Base-by-base conservation (phyloP, 2,113 vertebrate species). In the Prunella fulvescens region DNA sequence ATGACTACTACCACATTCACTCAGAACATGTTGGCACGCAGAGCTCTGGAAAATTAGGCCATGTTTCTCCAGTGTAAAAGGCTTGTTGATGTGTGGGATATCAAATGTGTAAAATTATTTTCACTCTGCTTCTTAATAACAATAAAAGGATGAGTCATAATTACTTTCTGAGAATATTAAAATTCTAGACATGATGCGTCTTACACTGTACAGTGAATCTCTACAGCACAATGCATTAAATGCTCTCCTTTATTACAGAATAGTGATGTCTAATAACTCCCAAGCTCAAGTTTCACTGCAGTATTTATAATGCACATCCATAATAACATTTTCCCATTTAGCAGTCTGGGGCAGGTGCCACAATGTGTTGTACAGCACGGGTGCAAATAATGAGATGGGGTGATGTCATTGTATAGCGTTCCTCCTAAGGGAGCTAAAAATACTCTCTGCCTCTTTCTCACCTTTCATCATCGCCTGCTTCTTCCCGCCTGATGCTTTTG, bases 391-490 rank as follows among this genome's bases (percentile, higher is more conserved):
- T 85, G 92, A 95, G 96, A 80, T 39, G 58, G 65, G 69, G 56
- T 97, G 96, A 97, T 97, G 95, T 97, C 76, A 96, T 39, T 87
- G 88, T 53, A 22, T 57, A 77, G 89, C 8, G 0, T 88, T 88
- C 87, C 95, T 93, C 96, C 92, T 96, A 96, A 95, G 96, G 45
- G 61, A 91, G 95, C 96, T 96, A 92, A 96, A 97, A 97, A 97
- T 97, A 96, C 61, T 83, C 39, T 93, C 90, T 97, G 94, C 91
- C 29, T 18, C 96, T 95, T 95, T 96, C 88, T 82, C 91, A 95
- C 96, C 96, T 97, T 97, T 96, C 89, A 82, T 96, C 80, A 92
- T 92, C 6, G 51, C 67, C 89, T 89, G 81, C 92, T 95, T 86
- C 91, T 89, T 95, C 89, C 96, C 3, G 58, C 81, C 88, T 15